Evolutionary conservation across 2,113 vertebrate species (phyloP), one percentile per base, ranked within the genome.

Genomic region (Podarcis cretensis): DNA sequence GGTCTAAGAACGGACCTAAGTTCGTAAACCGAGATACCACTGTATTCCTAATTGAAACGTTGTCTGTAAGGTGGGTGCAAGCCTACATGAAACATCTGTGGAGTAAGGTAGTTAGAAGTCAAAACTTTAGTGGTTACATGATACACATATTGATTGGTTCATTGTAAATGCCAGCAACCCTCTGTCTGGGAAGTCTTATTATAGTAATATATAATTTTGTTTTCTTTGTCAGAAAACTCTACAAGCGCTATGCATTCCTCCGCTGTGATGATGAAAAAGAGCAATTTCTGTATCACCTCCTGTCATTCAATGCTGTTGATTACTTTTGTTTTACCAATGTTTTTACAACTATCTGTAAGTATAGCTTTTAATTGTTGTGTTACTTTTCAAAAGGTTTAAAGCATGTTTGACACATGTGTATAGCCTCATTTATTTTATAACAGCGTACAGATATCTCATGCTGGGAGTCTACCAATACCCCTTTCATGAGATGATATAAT

Each of bases 261-360:
- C 98, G 98, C 94, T 99, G 99, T 37, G 99, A 99, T 27, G 99
- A 99, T 23, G 99, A 99, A 96, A 99, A 99, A 95, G 99, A 99
- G 92, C 99, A 99, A 90, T 99, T 99, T 95, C 98, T 99, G 12
- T 99, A 99, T 95, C 99, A 99, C 95, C 98, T 99, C 68, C 97
- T 99, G 71, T 99, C 99, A 91, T 99, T 99, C 95, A 99, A 98
- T 63, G 99, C 99, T 2, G 99, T 99, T 21, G 99, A 99, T 96
- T 99, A 99, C 96, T 99, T 99, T 90, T 99, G 99, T 92, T 99
- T 99, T 93, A 99, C 99, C 94, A 99, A 99, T 83, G 99, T 99
- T 96, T 99, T 99, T 95, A 99, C 99, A 84, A 99, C 99, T 59
- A 98, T 99, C 96, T 96, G 99, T 99, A 97, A 99, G 99, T 97